Evolutionary conservation across 2,797 vertebrate genomes (phyloP).

Genomic region (Petrocephalus sullivani): DNA sequence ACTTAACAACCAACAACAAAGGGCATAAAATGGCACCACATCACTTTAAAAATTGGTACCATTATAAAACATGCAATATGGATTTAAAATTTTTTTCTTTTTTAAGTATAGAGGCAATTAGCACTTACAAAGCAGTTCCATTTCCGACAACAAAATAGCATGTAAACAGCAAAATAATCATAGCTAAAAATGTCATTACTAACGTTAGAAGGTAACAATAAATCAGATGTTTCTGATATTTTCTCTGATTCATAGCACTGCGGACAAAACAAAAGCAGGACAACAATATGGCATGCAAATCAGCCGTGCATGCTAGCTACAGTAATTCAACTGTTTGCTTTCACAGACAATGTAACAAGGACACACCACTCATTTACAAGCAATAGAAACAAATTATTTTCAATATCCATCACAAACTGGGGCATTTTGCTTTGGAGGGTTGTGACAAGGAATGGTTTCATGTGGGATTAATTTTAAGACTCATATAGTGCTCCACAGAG

Average conservation of each 20-base stretch:
- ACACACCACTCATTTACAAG: not conserved
- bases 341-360: not conserved
- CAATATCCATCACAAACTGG: not conserved
- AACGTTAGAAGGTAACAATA: not conserved
- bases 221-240: not conserved
- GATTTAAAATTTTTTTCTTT: not conserved
- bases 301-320: not conserved
- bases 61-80: not conserved
- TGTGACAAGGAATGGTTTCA: not conserved
- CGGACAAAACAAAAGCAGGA: not conserved
- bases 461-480: not conserved
- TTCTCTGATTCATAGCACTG: not conserved
- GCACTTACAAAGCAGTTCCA: not conserved
- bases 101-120: not conserved
- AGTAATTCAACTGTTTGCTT: not conserved
- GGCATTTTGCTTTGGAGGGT: not conserved
- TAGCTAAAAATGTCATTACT: not conserved
- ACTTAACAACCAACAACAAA: not conserved
- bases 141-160: constrained; percentile 4
- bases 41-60: not conserved
- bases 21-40: not conserved
- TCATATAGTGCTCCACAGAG: not conserved
- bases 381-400: not conserved
- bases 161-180: not conserved
- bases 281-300: not conserved